Evolutionary conservation across 2,797 vertebrate species (phyloP), one percentile per base, ranked within the genome.

Genomic region (Caiman crocodilus): DNA sequence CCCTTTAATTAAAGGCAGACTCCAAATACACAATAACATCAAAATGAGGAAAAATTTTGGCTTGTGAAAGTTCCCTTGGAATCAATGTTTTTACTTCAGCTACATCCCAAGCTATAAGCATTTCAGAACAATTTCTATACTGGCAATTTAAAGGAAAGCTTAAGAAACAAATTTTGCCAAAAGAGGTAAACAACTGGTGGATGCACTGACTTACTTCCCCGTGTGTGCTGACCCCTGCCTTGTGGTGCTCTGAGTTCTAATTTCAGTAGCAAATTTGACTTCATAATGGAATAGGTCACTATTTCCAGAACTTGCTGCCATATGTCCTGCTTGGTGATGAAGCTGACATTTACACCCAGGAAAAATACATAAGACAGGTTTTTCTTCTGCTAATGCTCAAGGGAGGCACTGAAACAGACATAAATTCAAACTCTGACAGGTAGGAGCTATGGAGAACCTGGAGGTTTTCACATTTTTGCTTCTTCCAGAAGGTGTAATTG

Each of bases 301-400:
- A 1, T 85, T 95, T 96, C 86, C 84, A 92, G 81, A 95, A 75
- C 42, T 82, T 84, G 56, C 30, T 91, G 90, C 90, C 94, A 77
- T 94, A 90, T 94, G 93, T 83, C 85, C 82, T 96, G 20, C 76
- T 91, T 20, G 58, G 92, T 89, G 90, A 96, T 94, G 93, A 79
- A 74, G 64, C 28, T 96, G 93, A 91, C 85, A 96, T 97, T 97
- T 95, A 93, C 85, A 91, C 94, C 94, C 90, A 83, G 57, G 93
- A 85, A 89, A 95, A 95, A 95, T 28, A 80, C 18, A 42, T 64
- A 96, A 90, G 71, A 84, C 94, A 92, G 18, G 28, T 28, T 65
- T 67, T 78, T 97, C 65, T 94, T 95, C 80, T 88, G 77, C 85
- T 86, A 95, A 88, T 50, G 89, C 90, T 95, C 88, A 79, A 81